Percentiles rank a stretch among this genome's conserved stretches.
Evolutionary conservation across 1,140 invertebrate genomes (phyloP).

Genomic region (Diabrotica virgifera): DNA sequence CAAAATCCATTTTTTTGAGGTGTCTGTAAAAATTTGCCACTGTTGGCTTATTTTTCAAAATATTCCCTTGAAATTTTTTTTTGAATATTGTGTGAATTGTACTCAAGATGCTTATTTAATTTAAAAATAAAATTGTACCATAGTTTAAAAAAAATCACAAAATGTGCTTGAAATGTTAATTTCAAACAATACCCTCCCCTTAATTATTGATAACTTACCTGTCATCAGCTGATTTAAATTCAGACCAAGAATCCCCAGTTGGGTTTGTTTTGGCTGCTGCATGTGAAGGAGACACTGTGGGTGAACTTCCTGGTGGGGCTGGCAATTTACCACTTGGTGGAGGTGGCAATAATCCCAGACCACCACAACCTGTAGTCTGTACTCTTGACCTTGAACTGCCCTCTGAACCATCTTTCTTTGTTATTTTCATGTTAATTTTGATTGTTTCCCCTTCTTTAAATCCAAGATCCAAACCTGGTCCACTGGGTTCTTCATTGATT

Average conservation of each 20-base stretch:
- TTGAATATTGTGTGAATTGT: no score
- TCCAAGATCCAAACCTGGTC: slow-evolving; percentile 87
- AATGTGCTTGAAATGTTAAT: no score
- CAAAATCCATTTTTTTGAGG: no score
- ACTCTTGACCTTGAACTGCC: slow-evolving; percentile 44
- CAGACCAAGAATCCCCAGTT: slow-evolving; percentile 62
- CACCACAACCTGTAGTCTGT: slow-evolving; percentile 42
- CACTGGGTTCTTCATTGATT: slow-evolving; percentile 78
- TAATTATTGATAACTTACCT: slow-evolving; percentile 46
- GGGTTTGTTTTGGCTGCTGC: slow-evolving; percentile 54
- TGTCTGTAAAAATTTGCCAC: no score
- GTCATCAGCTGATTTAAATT: slow-evolving; percentile 66
- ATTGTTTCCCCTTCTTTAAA: slow-evolving; percentile 99
- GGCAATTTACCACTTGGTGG: slow-evolving; percentile 74
- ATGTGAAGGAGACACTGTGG: slow-evolving; percentile 53
- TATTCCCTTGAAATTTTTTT: no score
- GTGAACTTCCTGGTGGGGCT: slow-evolving; percentile 65
- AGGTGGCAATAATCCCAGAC: slow-evolving; percentile 71
- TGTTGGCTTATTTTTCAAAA: no score
- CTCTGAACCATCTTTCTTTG: slow-evolving; percentile 87
- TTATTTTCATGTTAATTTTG: slow-evolving; percentile 97
- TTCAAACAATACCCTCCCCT: no score
- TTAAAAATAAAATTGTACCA: no score
- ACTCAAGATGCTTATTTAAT: no score
- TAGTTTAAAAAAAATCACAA: no score